phyloP scores from a whole-genome alignment of 2,113 vertebrate genomes.

The Myotis lucifugus region DNA sequence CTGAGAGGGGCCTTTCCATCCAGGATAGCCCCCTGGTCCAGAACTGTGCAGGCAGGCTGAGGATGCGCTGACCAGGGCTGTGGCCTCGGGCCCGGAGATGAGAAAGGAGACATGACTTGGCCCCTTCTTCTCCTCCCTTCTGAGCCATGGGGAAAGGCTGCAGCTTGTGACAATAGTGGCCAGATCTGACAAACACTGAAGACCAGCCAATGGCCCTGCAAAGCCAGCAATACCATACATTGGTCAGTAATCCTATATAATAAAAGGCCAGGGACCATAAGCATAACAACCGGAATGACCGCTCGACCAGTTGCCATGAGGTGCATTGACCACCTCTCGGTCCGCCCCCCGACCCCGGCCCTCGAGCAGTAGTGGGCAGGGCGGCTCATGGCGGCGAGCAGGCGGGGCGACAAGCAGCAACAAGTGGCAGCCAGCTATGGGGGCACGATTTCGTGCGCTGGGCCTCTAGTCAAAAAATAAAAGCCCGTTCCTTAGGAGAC shows the following conservation, averaged over 20 bases:
- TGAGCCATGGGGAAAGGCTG: neutral
- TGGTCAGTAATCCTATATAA: no score
- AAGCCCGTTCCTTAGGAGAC: neutral
- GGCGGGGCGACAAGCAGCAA: no score
- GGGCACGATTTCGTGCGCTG: no score
- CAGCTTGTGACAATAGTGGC: neutral
- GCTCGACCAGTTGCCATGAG: no score
- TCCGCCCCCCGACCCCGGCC: no score
- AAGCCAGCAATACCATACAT: neutral
- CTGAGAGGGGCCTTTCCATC: neutral
- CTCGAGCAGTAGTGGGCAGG: no score
- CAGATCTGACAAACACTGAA: neutral
- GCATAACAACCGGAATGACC: no score
- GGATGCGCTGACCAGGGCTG: neutral
- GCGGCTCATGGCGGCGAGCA: no score
- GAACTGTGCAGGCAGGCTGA: fast-evolving
- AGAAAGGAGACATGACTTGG: neutral
- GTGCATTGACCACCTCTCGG: no score
- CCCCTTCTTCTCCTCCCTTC: neutral
- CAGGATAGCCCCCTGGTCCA: neutral
- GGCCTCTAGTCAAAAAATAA: neutral
- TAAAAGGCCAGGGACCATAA: no score
- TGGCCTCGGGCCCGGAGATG: neutral
- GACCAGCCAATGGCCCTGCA: neutral
- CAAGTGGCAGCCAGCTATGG: no score